A percentile compares a stretch with the other conserved stretches of the same genome.
Evolutionary conservation across 2,888 invertebrate genomes (phyloP).

Genomic region (Lithophane ornitopus): DNA sequence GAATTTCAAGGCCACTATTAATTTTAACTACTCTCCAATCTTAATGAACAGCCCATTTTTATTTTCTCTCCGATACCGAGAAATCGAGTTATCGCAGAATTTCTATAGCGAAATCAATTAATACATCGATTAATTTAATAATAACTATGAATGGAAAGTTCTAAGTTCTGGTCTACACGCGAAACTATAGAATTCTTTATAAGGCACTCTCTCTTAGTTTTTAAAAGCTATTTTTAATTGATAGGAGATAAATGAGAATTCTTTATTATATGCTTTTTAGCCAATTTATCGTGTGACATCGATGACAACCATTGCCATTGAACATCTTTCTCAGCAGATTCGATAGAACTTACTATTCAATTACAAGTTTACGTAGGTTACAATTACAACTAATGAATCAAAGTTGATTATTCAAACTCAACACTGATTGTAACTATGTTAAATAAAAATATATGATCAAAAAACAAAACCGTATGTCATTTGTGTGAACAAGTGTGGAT

Average conservation of each 20-base stretch:
- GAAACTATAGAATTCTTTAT: conserved; percentile 31
- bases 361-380: neutral
- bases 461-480: no score
- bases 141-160: conserved; percentile 58
- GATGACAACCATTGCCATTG: neutral
- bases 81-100: conserved; percentile 56
- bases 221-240: conserved; percentile 42
- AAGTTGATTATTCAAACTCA: neutral
- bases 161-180: conserved; percentile 56
- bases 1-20: conserved; percentile 44
- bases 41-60: conserved; percentile 30
- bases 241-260: conserved; percentile 12
- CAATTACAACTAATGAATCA: neutral
- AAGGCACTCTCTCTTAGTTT: conserved; percentile 47
- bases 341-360: neutral
- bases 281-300: neutral
- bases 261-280: conserved; percentile 6
- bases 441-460: neutral
- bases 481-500: neutral
- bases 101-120: conserved; percentile 62
- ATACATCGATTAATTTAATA: conserved; percentile 43
- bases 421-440: neutral
- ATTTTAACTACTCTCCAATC: conserved; percentile 35
- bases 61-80: conserved; percentile 33
- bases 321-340: neutral